Percentiles rank a stretch among this genome's conserved stretches.
Evolutionary conservation across 2,113 vertebrate species (phyloP).

Genomic region (Apodemus sylvaticus): DNA sequence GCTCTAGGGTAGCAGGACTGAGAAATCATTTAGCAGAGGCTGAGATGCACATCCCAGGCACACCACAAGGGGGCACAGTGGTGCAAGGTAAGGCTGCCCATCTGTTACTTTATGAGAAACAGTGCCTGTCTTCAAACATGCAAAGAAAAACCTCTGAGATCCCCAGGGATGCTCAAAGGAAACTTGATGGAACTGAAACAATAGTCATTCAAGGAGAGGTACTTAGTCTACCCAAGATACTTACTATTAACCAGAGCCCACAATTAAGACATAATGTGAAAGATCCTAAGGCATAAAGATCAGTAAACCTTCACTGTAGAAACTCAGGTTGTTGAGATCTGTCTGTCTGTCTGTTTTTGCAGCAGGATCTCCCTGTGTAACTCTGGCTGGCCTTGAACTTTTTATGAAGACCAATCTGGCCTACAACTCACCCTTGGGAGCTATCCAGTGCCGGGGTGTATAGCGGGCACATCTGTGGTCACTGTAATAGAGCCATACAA

Average conservation of each 20-base stretch:
- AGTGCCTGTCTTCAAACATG: background rate
- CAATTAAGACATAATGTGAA: background rate
- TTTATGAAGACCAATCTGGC: background rate
- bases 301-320: background rate
- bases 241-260: background rate
- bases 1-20: fast-evolving
- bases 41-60: background rate
- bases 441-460: background rate
- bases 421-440: background rate
- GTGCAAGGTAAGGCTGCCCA: background rate
- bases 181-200: background rate
- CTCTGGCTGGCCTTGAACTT: background rate
- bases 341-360: background rate
- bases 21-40: background rate
- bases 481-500: background rate
- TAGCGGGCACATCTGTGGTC: background rate
- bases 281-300: background rate
- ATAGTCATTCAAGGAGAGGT: background rate
- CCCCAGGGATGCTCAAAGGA: background rate
- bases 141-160: background rate
- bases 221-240: background rate
- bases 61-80: constrained; percentile 46
- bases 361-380: background rate
- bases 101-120: background rate
- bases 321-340: background rate